Percentiles rank a stretch among this genome's conserved stretches.
phyloP scores from a whole-genome alignment of 2,797 vertebrate genomes.

The Eidolon dupreanum region DNA sequence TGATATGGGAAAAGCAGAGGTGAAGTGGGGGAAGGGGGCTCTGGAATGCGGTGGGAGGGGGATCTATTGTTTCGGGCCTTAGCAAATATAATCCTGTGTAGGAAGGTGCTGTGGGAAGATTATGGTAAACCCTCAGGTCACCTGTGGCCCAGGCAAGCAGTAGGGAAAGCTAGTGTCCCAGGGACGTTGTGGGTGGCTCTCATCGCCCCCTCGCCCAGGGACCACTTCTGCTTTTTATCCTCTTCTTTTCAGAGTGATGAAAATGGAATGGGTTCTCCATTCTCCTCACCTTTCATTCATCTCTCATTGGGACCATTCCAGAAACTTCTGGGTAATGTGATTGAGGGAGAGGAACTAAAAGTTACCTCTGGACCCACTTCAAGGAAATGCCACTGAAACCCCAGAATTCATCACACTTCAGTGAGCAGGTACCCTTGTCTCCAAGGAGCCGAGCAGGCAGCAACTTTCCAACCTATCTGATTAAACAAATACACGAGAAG shows the following conservation, averaged over 20 bases:
- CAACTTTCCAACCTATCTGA: conserved; percentile 75
- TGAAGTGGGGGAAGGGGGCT: not conserved
- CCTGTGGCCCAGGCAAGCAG: not conserved
- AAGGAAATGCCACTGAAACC: conserved; percentile 83
- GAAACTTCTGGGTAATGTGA: conserved; percentile 50
- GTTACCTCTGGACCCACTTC: conserved; percentile 70
- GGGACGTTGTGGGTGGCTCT: not conserved
- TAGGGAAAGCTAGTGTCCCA: not conserved
- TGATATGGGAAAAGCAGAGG: not conserved
- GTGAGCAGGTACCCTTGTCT: conserved; percentile 83
- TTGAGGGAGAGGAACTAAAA: not conserved
- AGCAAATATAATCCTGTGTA: not conserved
- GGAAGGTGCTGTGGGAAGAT: not conserved
- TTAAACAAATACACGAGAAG: conserved; percentile 84
- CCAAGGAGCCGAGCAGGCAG: conserved; percentile 79
- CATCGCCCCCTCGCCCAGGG: not conserved
- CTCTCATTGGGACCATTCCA: conserved; percentile 43
- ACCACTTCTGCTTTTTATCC: not conserved
- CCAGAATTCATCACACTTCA: conserved; percentile 87
- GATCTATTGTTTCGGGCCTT: not conserved
- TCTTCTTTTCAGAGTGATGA: not conserved
- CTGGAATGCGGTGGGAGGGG: not conserved
- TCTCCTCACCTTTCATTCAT: conserved; percentile 53
- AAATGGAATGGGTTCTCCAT: not conserved
- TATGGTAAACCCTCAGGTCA: not conserved